Evolutionary conservation across 2,113 vertebrate species (phyloP), one percentile per base, ranked within the genome.

Genomic region (Colius striatus): DNA sequence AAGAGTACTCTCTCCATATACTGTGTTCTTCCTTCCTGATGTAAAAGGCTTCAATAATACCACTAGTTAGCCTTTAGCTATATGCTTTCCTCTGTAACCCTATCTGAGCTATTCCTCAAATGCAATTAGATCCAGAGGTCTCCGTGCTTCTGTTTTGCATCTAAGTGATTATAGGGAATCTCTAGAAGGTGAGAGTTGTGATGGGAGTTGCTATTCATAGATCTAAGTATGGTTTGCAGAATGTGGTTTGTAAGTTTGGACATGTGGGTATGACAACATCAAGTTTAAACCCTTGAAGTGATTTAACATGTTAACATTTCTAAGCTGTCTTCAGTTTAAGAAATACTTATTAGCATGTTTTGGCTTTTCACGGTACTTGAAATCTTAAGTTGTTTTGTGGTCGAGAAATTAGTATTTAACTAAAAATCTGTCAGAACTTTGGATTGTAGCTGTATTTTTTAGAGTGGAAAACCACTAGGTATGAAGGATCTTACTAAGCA

Each of bases 1-100:
- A 36, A 22, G 6, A 25, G 13, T 26, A 9, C 3, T 1, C 5
- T 13, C 11, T 53, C 9, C 4, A 2, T 43, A 30, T 9, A 27
- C 5, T 57, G 17, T 60, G 3, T 63, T 4, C n/a, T 65, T 60
- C 15, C 3, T 65, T 63, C 26, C 38, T 43, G 9, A 30, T 30
- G 17, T 87, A 34, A 77, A 71, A 29, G 22, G 23, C 6, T 32
- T 68, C 0, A 1, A 3, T 62, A 45, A 23, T 32, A 41, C 6
- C 8, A 12, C 1, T 45, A 5, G 5, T 26, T 72, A 60, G 18
- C 26, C 13, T 84, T 48, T 45, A 21, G 23, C 9, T 47, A 0
- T 7, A 2, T 60, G 12, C 13, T 87, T 89, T 87, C 41, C 30
- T 70, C 4, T 58, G 6, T 43, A 16, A 55, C 4, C 80, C 51